Evolutionary conservation across 2,113 vertebrate species (phyloP).

Genomic region (Todiramphus saurophagus): DNA sequence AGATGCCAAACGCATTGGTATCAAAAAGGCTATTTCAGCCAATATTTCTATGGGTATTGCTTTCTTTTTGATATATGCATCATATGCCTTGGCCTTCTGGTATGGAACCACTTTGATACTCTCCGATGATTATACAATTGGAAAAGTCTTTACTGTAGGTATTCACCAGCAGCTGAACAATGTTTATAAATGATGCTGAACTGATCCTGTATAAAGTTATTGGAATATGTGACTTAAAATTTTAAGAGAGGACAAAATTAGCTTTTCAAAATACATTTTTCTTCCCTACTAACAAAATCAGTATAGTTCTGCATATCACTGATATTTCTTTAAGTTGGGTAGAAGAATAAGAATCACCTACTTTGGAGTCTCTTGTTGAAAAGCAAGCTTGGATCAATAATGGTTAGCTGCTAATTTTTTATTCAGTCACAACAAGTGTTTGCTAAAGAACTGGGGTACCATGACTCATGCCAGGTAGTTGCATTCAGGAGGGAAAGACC

Average conservation of each 20-base stretch:
- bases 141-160: conserved; percentile 84
- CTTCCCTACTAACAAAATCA: neutral
- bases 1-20: conserved; percentile 80
- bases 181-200: neutral
- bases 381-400: neutral
- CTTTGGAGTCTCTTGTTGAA: neutral
- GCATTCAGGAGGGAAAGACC: neutral
- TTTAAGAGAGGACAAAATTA: neutral
- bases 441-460: neutral
- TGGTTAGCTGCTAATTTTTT: neutral
- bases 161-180: neutral
- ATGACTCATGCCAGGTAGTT: too few relatives aligned
- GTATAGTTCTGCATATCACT: neutral
- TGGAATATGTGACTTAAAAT: neutral
- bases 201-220: neutral
- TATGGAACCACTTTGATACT: conserved; percentile 84
- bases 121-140: conserved; percentile 74
- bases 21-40: conserved; percentile 81
- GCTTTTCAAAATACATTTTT: neutral
- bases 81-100: conserved; percentile 86
- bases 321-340: neutral
- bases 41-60: conserved; percentile 82
- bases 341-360: neutral
- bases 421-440: neutral
- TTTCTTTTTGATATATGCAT: conserved; percentile 84